phyloP scores from a whole-genome alignment of 30 jellyfish, hydroid and myxozoan species.

The Clytia hemisphaerica region DNA sequence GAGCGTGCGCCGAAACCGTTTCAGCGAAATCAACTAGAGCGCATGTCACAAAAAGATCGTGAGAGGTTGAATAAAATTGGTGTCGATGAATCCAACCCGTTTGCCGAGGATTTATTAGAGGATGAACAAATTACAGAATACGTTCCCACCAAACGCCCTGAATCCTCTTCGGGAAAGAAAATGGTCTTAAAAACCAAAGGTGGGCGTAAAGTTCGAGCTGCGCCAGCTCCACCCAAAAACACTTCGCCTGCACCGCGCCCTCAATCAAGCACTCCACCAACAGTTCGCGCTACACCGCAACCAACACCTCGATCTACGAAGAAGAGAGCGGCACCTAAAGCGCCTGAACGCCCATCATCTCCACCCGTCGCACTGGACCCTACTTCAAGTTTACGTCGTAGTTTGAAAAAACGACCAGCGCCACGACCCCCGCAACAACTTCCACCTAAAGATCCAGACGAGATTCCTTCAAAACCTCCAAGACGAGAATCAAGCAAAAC shows the following conservation, averaged over 20 bases:
- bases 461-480: too few relatives aligned
- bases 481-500: too few relatives aligned
- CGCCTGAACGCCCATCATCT: constrained; percentile 17
- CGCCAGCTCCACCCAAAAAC: neutral
- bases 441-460: too few relatives aligned
- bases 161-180: neutral
- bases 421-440: too few relatives aligned
- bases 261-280: constrained; percentile 1
- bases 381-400: too few relatives aligned
- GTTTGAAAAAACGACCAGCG: too few relatives aligned
- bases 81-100: constrained; percentile 9
- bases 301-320: neutral
- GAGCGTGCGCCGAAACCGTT: neutral
- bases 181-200: constrained; percentile 3
- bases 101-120: constrained; percentile 2
- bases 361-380: constrained; percentile 12
- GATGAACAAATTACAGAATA: constrained; percentile 15
- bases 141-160: neutral
- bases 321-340: constrained; percentile 29
- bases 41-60: neutral
- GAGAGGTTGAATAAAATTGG: neutral
- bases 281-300: neutral
- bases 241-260: neutral
- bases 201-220: too few relatives aligned
- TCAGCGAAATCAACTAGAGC: neutral